These are phyloP conservation scores for Botrylloides violaceus DNA, from an alignment of 23 tunicate genomes.

Conservation along the genomic window DNA sequence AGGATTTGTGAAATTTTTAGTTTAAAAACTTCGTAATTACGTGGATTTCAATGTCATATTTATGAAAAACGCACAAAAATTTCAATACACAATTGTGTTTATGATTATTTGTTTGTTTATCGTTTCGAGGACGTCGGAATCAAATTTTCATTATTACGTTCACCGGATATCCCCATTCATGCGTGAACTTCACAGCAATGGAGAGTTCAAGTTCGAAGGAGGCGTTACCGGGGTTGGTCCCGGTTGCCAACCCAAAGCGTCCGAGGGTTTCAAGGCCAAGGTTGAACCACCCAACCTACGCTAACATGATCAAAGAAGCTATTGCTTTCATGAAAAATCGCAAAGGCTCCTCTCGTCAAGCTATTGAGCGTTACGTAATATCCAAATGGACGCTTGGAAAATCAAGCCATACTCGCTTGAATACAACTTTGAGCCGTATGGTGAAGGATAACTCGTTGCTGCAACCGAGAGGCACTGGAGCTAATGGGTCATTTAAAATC, in stretches of 20 bases:
- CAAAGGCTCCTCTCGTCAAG: constrained; percentile 31
- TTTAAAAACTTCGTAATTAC: too few species aligned
- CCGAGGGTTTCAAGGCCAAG: not conserved
- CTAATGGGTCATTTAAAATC: constrained; percentile 29
- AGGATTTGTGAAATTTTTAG: too few species aligned
- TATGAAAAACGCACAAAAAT: too few species aligned
- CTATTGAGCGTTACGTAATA: constrained; percentile 15
- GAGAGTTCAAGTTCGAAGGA: not conserved
- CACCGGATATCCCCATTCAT: not conserved
- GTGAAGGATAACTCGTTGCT: constrained; percentile 7
- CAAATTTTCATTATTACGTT: not conserved
- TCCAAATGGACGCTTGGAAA: constrained; percentile 6
- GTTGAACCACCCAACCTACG: constrained; percentile 22
- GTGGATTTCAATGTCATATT: too few species aligned
- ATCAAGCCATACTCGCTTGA: constrained; percentile 24
- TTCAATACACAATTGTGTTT: not conserved
- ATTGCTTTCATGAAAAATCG: constrained; percentile 14
- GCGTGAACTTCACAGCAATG: not conserved
- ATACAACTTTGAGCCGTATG: constrained; percentile 22
- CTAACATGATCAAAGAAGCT: constrained; percentile 27
- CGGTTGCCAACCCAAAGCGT: not conserved
- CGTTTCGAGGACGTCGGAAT: constrained; percentile 19
- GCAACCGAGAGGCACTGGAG: constrained; percentile 14
- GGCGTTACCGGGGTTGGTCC: not conserved
- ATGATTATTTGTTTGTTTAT: not conserved